Conservation (phyloP, 2,113 vertebrate genomes). For the Bolborhynchus lineola region DNA sequence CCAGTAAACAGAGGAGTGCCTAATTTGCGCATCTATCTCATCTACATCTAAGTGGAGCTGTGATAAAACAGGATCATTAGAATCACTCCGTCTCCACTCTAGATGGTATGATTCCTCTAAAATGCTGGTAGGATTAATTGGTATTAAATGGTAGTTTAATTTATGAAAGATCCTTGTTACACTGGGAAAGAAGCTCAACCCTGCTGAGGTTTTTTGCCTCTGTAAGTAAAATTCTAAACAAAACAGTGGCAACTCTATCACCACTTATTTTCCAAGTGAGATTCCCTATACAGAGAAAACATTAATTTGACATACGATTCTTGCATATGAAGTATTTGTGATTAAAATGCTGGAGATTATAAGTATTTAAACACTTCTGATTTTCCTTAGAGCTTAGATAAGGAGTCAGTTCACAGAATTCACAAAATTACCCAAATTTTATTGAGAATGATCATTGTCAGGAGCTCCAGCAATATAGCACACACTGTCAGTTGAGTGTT, state of each 20-base stretch:
- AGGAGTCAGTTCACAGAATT: not conserved
- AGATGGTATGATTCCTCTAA: not conserved
- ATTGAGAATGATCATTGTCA: not conserved
- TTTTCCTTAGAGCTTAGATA: not conserved
- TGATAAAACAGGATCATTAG: not conserved
- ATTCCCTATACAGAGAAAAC: not conserved
- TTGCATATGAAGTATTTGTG: not conserved
- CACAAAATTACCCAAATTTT: not conserved
- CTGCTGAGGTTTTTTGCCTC: not conserved
- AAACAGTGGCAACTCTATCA: not conserved
- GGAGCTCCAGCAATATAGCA: not conserved
- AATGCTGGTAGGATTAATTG: not conserved
- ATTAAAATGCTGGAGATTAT: not conserved
- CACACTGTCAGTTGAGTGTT: not conserved
- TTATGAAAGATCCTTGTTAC: not conserved
- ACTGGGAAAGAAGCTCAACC: not conserved
- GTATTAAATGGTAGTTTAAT: not conserved
- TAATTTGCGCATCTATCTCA: not conserved
- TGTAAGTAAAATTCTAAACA: not conserved
- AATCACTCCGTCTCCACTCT: not conserved
- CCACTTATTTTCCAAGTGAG: not conserved
- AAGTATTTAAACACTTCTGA: not conserved
- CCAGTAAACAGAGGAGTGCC: not conserved
- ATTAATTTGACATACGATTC: not conserved
- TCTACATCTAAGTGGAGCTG: not conserved